phyloP scores from a whole-genome alignment of 2,113 vertebrate genomes.

The Eulacestoma nigropectus region DNA sequence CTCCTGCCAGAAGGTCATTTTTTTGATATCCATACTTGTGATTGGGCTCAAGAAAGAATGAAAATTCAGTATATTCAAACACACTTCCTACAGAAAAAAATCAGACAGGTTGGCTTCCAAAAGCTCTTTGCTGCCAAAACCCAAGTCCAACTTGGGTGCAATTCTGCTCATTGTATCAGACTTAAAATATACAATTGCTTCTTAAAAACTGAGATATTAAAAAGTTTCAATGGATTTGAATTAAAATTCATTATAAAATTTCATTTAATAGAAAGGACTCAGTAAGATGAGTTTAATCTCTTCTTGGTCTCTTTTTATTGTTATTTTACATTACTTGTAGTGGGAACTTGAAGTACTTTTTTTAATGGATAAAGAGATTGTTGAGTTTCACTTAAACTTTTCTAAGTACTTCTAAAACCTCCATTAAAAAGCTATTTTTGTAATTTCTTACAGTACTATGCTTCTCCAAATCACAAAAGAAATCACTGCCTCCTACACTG shows the following conservation, averaged over 20 bases:
- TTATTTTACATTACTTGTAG: constrained; percentile 43
- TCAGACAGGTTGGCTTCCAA: not conserved
- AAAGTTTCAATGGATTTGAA: not conserved
- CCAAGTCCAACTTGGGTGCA: not conserved
- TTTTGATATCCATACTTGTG: not conserved
- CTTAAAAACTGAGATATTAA: not conserved
- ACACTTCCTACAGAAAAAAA: not conserved
- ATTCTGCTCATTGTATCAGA: not conserved
- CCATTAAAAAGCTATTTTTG: constrained; percentile 67
- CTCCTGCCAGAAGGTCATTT: not conserved
- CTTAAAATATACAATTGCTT: not conserved
- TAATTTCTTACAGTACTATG: constrained; percentile 24
- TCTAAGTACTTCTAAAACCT: constrained; percentile 36
- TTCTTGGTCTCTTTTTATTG: constrained; percentile 11
- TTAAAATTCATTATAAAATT: constrained; percentile 13
- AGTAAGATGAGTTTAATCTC: not conserved
- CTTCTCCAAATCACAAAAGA: constrained; percentile 59
- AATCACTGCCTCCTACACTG: constrained; percentile 58
- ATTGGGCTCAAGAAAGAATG: not conserved
- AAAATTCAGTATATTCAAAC: not conserved
- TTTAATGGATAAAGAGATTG: constrained; percentile 35
- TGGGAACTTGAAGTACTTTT: constrained; percentile 29
- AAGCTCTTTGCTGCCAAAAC: not conserved
- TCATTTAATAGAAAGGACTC: not conserved
- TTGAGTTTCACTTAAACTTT: constrained; percentile 40